A percentile compares a stretch with the other conserved stretches of the same genome.
These are phyloP conservation scores for Agapornis roseicollis DNA, from an alignment of 2,113 vertebrate genomes.

Conservation along the genomic window DNA sequence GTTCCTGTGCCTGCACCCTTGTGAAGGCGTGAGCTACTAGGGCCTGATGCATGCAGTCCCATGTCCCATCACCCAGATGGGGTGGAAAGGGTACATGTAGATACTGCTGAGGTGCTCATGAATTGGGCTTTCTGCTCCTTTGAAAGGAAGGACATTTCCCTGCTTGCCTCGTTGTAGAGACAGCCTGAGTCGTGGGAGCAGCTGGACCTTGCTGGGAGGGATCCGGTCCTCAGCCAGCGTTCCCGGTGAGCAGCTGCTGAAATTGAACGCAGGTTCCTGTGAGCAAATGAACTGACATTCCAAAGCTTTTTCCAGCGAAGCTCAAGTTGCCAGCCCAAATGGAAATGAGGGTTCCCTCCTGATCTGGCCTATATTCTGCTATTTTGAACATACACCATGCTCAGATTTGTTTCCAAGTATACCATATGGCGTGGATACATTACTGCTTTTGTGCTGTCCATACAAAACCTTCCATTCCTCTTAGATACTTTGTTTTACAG, in stretches of 20 bases:
- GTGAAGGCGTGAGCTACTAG: background rate
- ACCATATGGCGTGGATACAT: background rate
- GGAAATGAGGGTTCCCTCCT: slow-evolving; percentile 18
- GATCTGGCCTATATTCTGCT: slow-evolving; percentile 8
- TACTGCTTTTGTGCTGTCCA: background rate
- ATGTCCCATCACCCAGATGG: rapidly evolving
- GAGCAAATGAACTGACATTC: slow-evolving; percentile 40
- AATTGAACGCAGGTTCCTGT: background rate
- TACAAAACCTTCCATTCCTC: background rate
- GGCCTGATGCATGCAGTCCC: background rate
- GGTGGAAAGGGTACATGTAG: rapidly evolving
- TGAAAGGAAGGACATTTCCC: rapidly evolving
- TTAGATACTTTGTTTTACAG: background rate
- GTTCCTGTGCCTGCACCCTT: too few species aligned
- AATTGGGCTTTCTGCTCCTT: background rate
- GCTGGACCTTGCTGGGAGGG: slow-evolving; percentile 16
- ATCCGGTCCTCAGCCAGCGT: background rate
- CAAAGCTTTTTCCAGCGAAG: slow-evolving; percentile 22
- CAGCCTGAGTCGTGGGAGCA: background rate
- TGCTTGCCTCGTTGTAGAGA: background rate
- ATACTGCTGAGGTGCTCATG: rapidly evolving
- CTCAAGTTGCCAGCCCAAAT: slow-evolving; percentile 51
- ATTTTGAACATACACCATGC: background rate
- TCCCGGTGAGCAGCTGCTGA: slow-evolving; percentile 46
- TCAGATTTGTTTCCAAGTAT: slow-evolving; percentile 40